Base-by-base conservation (phyloP, 2,797 vertebrate species). In the Sus cebifrons region DNA sequence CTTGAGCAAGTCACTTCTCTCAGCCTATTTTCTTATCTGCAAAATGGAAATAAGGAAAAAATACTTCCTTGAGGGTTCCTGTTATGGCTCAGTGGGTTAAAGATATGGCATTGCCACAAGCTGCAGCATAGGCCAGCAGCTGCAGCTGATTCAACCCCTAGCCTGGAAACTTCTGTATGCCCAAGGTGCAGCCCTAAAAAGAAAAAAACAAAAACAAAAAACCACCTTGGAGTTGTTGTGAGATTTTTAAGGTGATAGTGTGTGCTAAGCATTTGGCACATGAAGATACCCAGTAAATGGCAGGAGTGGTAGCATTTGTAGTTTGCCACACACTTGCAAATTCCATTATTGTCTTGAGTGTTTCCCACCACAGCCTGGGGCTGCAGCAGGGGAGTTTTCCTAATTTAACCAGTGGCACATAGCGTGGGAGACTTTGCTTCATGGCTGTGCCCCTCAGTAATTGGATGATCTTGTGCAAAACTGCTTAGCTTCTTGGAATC, bases 31-130 rank as follows among this genome's bases (percentile, higher is more conserved):
- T 56, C 40, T 94, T 56, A 96, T 56, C 18, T 91, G 60, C 54
- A 91, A 97, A 96, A 79, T 70, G n/a, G 9, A 94, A 95, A 93
- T 92, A 71, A 32, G 94, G 54, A 79, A 78, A 56, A 79, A 68
- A 92, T 25, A 58, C 11, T 40, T 73, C 32, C 36, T 88, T 49
- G 44, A 49, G 9, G 6, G 44, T 49, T 49, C 44, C 44, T 49
- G 44, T 49, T 49, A 10, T 49, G 44, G 44, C 44, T 49, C 44
- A 49, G 44, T 10, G 9, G 9, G 44, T 49, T 49, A 49, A 49
- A 5, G 44, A 49, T 49, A 6, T 49, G 44, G 44, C 44, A 6
- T 49, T 49, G 44, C 44, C 44, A 49, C 44, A 49, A 49, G 44
- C 44, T 49, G 44, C 44, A 49, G 44, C 44, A 49, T 6, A 49